Evolutionary conservation across 2,113 vertebrate genomes (phyloP), one percentile per base, ranked within the genome.

Genomic region (Lota lota): DNA sequence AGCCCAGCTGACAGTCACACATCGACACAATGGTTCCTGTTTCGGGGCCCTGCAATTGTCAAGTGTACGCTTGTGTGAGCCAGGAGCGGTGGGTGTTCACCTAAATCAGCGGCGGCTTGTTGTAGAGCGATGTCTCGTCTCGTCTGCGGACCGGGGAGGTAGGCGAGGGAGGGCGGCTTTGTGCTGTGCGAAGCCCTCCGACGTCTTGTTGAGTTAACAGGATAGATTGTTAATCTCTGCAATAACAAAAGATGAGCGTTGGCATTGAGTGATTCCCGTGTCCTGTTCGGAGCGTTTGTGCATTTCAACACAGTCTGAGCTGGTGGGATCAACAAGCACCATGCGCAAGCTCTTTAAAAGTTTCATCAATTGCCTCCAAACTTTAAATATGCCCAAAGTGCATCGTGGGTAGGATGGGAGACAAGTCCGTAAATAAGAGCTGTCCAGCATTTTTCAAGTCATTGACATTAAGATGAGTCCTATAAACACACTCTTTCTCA

Each of bases 291-390:
- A 73, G 73, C 80, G n/a, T 20, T 60, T 77, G 70, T 82, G 79
- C 67, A 79, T 89, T 88, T 89, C 73, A 88, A 88, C 77, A 74
- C 70, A 68, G 64, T 79, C 66, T 74, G 66, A 64, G 69, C 40
- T 56, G 66, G 64, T 65, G 54, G 71, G 72, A 70, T 79, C 72
- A 81, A 64, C 24, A 76, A 77, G 71, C 80, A 73, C 73, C 75
- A 74, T 83, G 85, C 80, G 72, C 53, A 56, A 75, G 72, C 72
- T 65, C 79, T 86, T 85, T 87, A 85, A 90, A 88, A 73, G 77
- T 79, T 79, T 80, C 84, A 87, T 90, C 89, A 89, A 89, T 87
- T 81, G 79, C 54, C 54, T 79, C 71, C 75, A 79, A 86, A 87
- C 81, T 88, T 89, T 84, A 83, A 76, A 87, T 80, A 82, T 84